phyloP scores from a whole-genome alignment of 2,888 invertebrate genomes.

The Eupithecia tripunctaria region DNA sequence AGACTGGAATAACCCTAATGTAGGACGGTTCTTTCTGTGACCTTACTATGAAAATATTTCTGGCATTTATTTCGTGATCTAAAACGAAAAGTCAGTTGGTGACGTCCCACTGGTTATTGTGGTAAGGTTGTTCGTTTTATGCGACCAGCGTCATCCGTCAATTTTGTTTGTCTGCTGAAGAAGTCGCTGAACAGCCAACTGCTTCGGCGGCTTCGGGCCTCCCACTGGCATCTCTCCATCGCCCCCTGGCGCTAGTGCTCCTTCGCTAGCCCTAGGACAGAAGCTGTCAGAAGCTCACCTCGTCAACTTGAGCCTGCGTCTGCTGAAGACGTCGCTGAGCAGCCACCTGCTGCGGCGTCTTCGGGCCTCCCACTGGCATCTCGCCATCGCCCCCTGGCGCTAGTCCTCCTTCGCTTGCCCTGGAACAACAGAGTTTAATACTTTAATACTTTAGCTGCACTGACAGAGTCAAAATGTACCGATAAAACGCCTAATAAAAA shows the following conservation, averaged over 20 bases:
- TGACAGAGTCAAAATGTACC: not conserved
- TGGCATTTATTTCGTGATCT: too few species aligned
- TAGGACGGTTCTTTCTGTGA: too few species aligned
- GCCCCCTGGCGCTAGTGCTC: conserved; percentile 87
- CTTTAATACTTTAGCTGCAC: not conserved
- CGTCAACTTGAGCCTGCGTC: conserved; percentile 94
- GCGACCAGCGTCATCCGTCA: too few species aligned
- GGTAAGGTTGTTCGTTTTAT: too few species aligned
- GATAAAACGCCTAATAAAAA: too few species aligned
- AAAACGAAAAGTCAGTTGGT: too few species aligned
- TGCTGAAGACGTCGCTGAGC: conserved; percentile 93
- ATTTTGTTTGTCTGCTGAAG: too few species aligned
- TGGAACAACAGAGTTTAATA: conserved; percentile 48
- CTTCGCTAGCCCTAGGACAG: conserved; percentile 84
- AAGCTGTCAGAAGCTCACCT: conserved; percentile 70
- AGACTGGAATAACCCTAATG: too few species aligned
- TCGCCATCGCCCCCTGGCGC: conserved; percentile 87
- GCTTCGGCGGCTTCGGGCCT: conserved; percentile 93
- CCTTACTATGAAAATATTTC: too few species aligned
- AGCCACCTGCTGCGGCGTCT: conserved; percentile 93
- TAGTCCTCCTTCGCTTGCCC: conserved; percentile 87
- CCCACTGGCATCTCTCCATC: conserved; percentile 92
- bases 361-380: conserved; percentile 94
- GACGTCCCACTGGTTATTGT: too few species aligned
- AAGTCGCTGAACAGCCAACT: too few species aligned